Base-by-base conservation (phyloP, 2,113 vertebrate genomes). In the Protobothrops flavoviridis region DNA sequence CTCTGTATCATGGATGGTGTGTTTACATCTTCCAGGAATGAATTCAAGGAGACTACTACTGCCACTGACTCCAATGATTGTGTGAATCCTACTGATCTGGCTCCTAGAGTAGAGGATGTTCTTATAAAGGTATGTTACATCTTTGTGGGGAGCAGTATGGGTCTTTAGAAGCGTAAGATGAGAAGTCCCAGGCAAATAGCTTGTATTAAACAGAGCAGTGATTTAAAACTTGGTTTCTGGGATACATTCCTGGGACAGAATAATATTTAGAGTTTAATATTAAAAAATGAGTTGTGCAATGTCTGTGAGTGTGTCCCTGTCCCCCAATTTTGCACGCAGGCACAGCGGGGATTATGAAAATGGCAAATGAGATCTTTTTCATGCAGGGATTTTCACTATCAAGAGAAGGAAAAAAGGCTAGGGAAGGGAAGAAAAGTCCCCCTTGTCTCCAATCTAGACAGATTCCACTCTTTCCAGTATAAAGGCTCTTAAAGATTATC, bases 111-210 rank as follows among this genome's bases (percentile, higher is more conserved):
- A 90, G 97, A 95, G 53, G 92, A 90, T 88, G 96, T 96, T 89
- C 39, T 96, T 96, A 91, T 97, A 93, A 97, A 98, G 98, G 98
- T 98, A 97, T 61, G 0, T 86, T 86, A 92, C 91, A 93, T 93
- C 87, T 57, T 85, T 87, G 59, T 24, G 87, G 91, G 53, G 91
- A 45, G 23, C 11, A 21, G 59, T 1, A 4, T 21, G 33, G 48
- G 91, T 96, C 95, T 94, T 87, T 92, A 9, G 88, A 92, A 94
- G 56, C 74, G 91, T 0, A 61, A 9, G 8, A 21, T 93, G 69
- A 74, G 91, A 90, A 96, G 50, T 53, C 50, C 50, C 13, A 52
- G 17, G 87, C 90, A 88, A 90, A 93, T 94, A 93, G 90, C 29
- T 24, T 87, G 85, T 15, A 23, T 93, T 90, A 95, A 96, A 61